Percentiles rank a stretch among this genome's conserved stretches.
These are phyloP conservation scores for Oeneis ivallda DNA, from an alignment of 2,888 invertebrate species.

Conservation along the genomic window DNA sequence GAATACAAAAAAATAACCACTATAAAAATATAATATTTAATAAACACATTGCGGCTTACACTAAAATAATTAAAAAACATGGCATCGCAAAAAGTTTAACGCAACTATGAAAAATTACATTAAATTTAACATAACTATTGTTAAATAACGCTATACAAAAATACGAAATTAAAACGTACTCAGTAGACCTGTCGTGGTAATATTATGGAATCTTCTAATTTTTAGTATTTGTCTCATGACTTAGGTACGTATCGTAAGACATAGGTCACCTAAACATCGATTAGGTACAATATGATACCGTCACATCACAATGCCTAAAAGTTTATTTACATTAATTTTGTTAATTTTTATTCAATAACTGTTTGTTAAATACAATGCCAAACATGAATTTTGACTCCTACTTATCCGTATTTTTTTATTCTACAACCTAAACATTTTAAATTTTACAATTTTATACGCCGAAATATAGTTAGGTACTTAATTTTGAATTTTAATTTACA, in stretches of 20 bases:
- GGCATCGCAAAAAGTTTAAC: slow-evolving; percentile 72
- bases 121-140: slow-evolving; percentile 46
- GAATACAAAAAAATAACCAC: slow-evolving; percentile 77
- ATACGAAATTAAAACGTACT: slow-evolving; percentile 44
- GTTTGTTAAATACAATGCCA: slow-evolving; percentile 69
- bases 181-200: slow-evolving; percentile 36
- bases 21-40: slow-evolving; percentile 77
- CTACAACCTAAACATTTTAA: slow-evolving; percentile 65
- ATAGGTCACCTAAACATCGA: slow-evolving; percentile 58
- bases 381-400: slow-evolving; percentile 76
- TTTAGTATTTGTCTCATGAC: slow-evolving; percentile 34
- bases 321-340: slow-evolving; percentile 65
- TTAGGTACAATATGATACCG: slow-evolving; percentile 66
- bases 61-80: slow-evolving; percentile 75
- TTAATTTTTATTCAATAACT: slow-evolving; percentile 45
- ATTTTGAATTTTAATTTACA: slow-evolving; percentile 60
- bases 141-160: slow-evolving; percentile 50
- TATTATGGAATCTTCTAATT: slow-evolving; percentile 36
- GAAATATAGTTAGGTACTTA: slow-evolving; percentile 62
- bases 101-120: slow-evolving; percentile 48
- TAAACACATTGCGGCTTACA: slow-evolving; percentile 70
- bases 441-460: slow-evolving; percentile 72
- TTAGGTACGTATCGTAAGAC: slow-evolving; percentile 30
- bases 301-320: slow-evolving; percentile 73
- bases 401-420: slow-evolving; percentile 58